A percentile compares a stretch with the other conserved stretches of the same genome.
phyloP scores from a whole-genome alignment of 2,888 invertebrate species.

The Mythimna lalbum region DNA sequence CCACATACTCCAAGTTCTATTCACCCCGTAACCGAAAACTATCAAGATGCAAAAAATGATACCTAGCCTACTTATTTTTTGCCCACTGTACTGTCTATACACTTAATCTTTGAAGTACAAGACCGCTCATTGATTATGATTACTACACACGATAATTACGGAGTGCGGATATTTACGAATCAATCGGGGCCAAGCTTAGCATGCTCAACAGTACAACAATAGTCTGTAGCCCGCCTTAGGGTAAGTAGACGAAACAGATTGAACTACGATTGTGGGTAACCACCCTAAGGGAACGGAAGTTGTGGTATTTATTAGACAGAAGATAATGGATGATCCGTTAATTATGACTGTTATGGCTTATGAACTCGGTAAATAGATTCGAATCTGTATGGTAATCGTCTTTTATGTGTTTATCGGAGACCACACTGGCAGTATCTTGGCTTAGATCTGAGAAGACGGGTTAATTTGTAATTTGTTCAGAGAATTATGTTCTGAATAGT shows the following conservation, averaged over 20 bases:
- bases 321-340: constrained; percentile 32
- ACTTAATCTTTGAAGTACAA: constrained; percentile 55
- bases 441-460: not conserved
- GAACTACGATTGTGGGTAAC: constrained; percentile 23
- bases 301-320: constrained; percentile 34
- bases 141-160: constrained; percentile 63
- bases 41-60: constrained; percentile 25
- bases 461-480: not conserved
- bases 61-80: constrained; percentile 46
- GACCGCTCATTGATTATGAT: constrained; percentile 58
- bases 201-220: constrained; percentile 57
- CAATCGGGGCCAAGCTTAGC: constrained; percentile 53
- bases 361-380: constrained; percentile 43
- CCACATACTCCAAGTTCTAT: constrained; percentile 41
- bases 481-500: not conserved
- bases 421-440: constrained; percentile 37
- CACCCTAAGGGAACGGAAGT: constrained; percentile 54
- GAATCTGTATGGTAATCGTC: constrained; percentile 36
- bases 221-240: constrained; percentile 54
- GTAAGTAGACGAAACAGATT: constrained; percentile 39
- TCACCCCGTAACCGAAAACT: constrained; percentile 45
- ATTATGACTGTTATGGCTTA: constrained; percentile 36
- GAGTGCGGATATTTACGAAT: constrained; percentile 56
- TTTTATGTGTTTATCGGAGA: constrained; percentile 36
- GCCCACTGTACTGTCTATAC: constrained; percentile 26